A percentile compares a stretch with the other conserved stretches of the same genome.
Evolutionary conservation across 2,113 vertebrate genomes (phyloP).

Genomic region (Aplodontia rufa): DNA sequence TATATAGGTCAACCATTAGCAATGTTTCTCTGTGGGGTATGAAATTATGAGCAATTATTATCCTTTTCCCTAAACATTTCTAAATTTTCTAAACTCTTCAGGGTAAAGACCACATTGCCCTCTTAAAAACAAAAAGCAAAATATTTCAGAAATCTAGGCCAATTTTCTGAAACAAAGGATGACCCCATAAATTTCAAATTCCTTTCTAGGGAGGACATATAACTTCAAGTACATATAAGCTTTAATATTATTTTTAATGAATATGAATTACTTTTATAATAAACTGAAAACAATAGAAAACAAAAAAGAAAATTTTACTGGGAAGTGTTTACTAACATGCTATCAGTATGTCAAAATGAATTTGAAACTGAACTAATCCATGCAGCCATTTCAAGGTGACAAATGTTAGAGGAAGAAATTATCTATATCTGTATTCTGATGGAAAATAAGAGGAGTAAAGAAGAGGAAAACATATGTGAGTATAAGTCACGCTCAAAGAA

Average conservation of each 20-base stretch:
- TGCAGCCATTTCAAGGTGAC: slow-evolving; percentile 17
- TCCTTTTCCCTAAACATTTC: not conserved
- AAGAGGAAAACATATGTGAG: not conserved
- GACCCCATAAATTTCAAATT: not conserved
- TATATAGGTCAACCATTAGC: not conserved
- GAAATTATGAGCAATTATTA: not conserved
- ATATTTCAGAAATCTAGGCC: not conserved
- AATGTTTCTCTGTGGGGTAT: not conserved
- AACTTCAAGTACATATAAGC: not conserved
- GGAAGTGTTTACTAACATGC: not conserved
- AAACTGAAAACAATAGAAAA: not conserved
- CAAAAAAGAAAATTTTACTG: not conserved
- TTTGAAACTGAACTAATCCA: slow-evolving; percentile 3
- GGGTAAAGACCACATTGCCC: not conserved
- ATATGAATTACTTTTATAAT: not conserved
- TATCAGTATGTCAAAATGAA: not conserved
- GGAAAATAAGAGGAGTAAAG: not conserved
- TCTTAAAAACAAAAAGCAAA: not conserved
- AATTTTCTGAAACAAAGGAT: not conserved
- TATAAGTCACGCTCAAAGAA: not conserved
- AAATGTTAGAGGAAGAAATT: not conserved
- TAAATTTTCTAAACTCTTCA: not conserved
- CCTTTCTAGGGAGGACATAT: not conserved
- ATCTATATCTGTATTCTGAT: not conserved
- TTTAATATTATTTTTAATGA: not conserved